Evolutionary conservation across 2,797 vertebrate genomes (phyloP).

Genomic region (Ispidina picta): DNA sequence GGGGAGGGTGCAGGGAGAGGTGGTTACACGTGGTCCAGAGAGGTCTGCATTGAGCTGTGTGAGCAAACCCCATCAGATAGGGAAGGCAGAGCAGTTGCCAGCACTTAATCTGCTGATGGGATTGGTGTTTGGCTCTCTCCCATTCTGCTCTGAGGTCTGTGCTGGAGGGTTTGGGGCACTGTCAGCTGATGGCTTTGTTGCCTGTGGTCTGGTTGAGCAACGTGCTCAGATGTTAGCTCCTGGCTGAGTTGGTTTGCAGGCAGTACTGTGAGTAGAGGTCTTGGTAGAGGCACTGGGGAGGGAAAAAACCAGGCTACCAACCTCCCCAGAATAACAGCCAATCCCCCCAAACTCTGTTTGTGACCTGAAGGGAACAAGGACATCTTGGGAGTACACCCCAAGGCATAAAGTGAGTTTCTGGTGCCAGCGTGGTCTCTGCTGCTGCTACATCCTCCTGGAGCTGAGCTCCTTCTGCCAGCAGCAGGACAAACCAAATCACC

Average conservation of each 20-base stretch:
- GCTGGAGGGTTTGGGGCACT: slow-evolving; percentile 12
- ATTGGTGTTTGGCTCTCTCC: background rate
- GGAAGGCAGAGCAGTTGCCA: background rate
- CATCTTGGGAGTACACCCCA: background rate
- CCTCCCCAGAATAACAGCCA: background rate
- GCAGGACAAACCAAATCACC: background rate
- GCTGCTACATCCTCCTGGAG: background rate
- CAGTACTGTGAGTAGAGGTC: background rate
- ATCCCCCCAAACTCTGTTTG: background rate
- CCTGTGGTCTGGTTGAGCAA: slow-evolving; percentile 25
- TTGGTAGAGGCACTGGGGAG: background rate
- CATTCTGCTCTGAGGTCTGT: background rate
- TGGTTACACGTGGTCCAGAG: fast-evolving
- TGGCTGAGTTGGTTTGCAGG: background rate
- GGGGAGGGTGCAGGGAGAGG: background rate
- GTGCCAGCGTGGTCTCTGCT: fast-evolving
- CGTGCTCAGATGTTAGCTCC: background rate
- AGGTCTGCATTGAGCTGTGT: background rate
- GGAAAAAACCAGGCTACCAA: background rate
- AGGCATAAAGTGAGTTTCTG: background rate
- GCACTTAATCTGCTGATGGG: background rate
- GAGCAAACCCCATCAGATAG: background rate
- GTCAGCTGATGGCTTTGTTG: slow-evolving; percentile 57
- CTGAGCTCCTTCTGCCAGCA: background rate
- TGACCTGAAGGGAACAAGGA: background rate